phyloP scores from a whole-genome alignment of 2,888 invertebrate species.

The Netelia fuscicornis region DNA sequence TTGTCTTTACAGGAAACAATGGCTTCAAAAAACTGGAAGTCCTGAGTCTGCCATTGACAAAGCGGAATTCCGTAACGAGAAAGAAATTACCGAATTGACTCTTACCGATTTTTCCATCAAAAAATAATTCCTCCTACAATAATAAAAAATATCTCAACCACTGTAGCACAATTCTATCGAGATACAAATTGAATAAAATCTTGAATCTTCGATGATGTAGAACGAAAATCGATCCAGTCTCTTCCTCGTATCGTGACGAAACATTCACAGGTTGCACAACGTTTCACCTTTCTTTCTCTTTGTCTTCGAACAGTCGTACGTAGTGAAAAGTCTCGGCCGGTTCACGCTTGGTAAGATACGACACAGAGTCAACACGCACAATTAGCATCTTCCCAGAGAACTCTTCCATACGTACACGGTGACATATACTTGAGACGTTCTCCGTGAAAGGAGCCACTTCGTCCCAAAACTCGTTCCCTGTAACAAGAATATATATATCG shows the following conservation, averaged over 20 bases:
- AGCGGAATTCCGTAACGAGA: slow-evolving; percentile 89
- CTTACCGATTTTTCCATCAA: slow-evolving; percentile 86
- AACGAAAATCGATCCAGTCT: not conserved
- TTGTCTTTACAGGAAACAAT: slow-evolving; percentile 85
- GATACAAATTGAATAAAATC: not conserved
- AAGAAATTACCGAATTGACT: slow-evolving; percentile 86
- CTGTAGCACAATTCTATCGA: slow-evolving; percentile 3
- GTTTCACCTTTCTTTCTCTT: not conserved
- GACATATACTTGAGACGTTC: not conserved
- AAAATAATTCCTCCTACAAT: slow-evolving; percentile 64
- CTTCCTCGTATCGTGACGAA: not conserved
- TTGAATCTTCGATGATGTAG: not conserved
- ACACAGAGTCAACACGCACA: slow-evolving; percentile 3
- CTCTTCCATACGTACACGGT: not conserved
- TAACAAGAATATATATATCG: not conserved
- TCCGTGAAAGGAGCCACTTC: not conserved
- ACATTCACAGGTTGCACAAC: not conserved
- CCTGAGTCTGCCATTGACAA: slow-evolving; percentile 91
- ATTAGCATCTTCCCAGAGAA: not conserved
- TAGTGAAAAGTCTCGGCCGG: not conserved
- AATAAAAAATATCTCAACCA: slow-evolving; percentile 1
- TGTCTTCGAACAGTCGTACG: slow-evolving; percentile 4
- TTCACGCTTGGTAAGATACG: not conserved
- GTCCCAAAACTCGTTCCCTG: not conserved
- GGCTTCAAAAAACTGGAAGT: slow-evolving; percentile 90